A percentile compares a stretch with the other conserved stretches of the same genome.
phyloP scores from a whole-genome alignment of 2,888 invertebrate species.

The Phortica magna region DNA sequence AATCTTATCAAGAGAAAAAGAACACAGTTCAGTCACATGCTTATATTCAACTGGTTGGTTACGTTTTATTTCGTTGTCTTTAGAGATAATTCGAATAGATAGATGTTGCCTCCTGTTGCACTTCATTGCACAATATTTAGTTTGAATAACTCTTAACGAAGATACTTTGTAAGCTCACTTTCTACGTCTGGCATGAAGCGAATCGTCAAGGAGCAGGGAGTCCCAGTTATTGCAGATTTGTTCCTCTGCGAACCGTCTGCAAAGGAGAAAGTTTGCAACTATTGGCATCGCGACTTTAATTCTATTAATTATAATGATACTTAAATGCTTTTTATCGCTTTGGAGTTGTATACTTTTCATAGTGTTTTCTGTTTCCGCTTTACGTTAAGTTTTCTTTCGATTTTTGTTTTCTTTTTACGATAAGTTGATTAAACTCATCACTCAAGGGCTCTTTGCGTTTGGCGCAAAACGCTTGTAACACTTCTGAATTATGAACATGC shows the following conservation, averaged over 20 bases:
- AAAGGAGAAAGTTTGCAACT: too few species aligned
- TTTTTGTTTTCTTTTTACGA: conserved; percentile 13
- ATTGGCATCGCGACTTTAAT: conserved; percentile 9
- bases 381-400: neutral
- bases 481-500: conserved; percentile 60
- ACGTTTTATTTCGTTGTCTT: too few species aligned
- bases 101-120: too few species aligned
- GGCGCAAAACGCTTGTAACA: conserved; percentile 58
- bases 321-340: conserved; percentile 33
- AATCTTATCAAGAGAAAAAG: too few species aligned
- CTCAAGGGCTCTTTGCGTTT: conserved; percentile 60
- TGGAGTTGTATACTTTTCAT: conserved; percentile 11
- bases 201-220: too few species aligned
- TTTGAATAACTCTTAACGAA: neutral
- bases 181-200: neutral
- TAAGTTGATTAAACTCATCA: conserved; percentile 59
- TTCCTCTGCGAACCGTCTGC: too few species aligned
- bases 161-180: neutral
- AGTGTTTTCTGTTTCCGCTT: neutral
- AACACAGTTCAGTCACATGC: too few species aligned
- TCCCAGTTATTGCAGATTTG: too few species aligned
- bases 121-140: too few species aligned
- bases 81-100: too few species aligned
- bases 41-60: too few species aligned
- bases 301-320: conserved; percentile 40